Conservation (phyloP, 2,113 vertebrate genomes). For the Chloropsis hardwickii region DNA sequence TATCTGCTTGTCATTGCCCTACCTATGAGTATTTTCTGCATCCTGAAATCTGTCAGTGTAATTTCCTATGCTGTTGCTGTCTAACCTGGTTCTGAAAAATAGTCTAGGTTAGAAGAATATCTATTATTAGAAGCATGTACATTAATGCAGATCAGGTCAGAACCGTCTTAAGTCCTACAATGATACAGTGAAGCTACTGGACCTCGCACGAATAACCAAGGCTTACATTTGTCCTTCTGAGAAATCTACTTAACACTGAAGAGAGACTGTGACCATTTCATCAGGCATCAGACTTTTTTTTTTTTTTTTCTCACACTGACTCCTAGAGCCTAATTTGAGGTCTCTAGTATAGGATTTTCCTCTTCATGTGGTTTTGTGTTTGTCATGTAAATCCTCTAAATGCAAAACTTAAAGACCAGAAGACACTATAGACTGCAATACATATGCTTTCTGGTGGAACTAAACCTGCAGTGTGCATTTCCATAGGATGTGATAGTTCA, state of each 20-base stretch:
- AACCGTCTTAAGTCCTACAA: not conserved
- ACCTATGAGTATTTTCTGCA: not conserved
- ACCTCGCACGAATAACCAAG: not conserved
- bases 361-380: not conserved
- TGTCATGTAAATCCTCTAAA: not conserved
- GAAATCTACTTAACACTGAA: not conserved
- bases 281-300: not conserved
- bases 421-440: not conserved
- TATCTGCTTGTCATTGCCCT: not conserved
- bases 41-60: not conserved
- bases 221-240: not conserved
- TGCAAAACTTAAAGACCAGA: not conserved
- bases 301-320: not conserved
- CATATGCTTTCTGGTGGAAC: not conserved
- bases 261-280: not conserved
- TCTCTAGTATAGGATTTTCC: not conserved
- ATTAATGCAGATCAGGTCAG: not conserved
- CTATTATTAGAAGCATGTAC: not conserved
- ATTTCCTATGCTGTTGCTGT: not conserved
- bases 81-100: not conserved
- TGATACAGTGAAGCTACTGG: not conserved
- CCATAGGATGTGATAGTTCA: not conserved
- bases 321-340: not conserved
- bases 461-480: not conserved
- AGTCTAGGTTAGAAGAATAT: not conserved